A percentile compares a stretch with the other conserved stretches of the same genome.
phyloP scores from a whole-genome alignment of 2,797 vertebrate genomes.

The Cossypha caffra region DNA sequence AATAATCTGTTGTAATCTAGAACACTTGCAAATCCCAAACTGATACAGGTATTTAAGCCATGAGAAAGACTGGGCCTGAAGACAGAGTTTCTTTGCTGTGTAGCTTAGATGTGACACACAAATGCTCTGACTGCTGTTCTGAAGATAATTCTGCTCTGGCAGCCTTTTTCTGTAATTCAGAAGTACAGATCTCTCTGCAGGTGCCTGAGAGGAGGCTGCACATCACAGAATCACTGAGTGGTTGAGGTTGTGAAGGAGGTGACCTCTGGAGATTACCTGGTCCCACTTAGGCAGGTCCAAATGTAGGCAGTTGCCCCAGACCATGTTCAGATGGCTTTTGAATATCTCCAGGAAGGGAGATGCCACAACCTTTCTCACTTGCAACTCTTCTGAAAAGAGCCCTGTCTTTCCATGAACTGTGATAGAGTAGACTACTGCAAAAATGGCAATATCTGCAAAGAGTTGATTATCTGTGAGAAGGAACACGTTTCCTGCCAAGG shows the following conservation, averaged over 20 bases:
- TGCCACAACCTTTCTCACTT: background rate
- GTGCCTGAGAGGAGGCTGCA: background rate
- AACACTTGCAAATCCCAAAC: background rate
- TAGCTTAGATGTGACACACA: background rate
- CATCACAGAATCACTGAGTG: background rate
- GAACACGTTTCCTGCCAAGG: background rate
- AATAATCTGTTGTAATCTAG: background rate
- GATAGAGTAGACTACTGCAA: background rate
- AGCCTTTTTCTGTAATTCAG: background rate
- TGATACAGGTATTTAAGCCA: background rate
- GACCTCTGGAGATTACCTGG: background rate
- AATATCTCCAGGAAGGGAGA: background rate
- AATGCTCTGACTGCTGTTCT: background rate
- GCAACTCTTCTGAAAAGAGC: background rate
- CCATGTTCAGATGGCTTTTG: background rate
- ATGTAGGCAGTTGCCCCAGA: background rate
- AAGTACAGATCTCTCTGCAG: background rate
- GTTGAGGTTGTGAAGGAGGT: background rate
- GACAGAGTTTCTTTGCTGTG: background rate
- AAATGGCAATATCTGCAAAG: slow-evolving; percentile 6
- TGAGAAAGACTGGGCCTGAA: background rate
- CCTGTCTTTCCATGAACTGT: background rate
- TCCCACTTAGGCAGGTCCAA: background rate
- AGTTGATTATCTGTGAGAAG: background rate
- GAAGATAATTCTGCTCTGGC: background rate